phyloP scores from a whole-genome alignment of 2,113 vertebrate species.

The Trichomycterus rosablanca region DNA sequence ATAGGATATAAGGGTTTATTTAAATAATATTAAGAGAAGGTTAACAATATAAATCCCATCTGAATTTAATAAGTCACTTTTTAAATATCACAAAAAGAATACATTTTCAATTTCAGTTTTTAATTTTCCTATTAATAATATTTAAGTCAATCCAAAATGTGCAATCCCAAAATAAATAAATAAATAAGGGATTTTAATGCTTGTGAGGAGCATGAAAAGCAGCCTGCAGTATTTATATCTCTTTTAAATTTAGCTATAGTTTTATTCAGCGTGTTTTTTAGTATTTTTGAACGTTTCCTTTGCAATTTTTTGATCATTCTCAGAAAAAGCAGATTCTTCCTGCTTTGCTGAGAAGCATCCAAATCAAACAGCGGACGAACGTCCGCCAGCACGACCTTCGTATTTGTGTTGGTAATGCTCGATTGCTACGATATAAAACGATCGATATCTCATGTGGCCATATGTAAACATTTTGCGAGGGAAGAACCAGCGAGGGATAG shows the following conservation, averaged over 20 bases:
- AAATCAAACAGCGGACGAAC: conserved; percentile 45
- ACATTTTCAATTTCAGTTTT: background rate
- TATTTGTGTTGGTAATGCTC: conserved; percentile 47
- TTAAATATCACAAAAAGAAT: background rate
- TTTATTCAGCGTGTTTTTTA: no score
- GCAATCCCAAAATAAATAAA: no score
- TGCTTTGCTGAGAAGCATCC: conserved; percentile 12
- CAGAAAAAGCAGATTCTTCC: background rate
- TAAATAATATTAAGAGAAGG: no score
- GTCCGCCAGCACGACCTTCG: conserved; percentile 35
- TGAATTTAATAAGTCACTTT: no score
- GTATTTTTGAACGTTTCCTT: conserved; percentile 13
- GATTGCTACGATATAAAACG: conserved; percentile 58
- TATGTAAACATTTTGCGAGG: conserved; percentile 63
- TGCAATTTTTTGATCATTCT: conserved; percentile 8
- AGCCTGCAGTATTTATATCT: no score
- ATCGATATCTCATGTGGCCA: conserved; percentile 55
- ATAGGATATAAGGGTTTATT: no score
- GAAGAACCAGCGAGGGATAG: conserved; percentile 21
- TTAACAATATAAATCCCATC: no score
- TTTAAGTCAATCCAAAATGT: no score
- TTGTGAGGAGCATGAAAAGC: no score
- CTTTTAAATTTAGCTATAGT: conserved; percentile 17
- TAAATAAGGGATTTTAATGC: no score
- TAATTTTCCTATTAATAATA: no score